Percentiles rank a stretch among this genome's conserved stretches.
Conservation (phyloP, 2,797 vertebrate genomes). For the Danio choprae region DNA sequence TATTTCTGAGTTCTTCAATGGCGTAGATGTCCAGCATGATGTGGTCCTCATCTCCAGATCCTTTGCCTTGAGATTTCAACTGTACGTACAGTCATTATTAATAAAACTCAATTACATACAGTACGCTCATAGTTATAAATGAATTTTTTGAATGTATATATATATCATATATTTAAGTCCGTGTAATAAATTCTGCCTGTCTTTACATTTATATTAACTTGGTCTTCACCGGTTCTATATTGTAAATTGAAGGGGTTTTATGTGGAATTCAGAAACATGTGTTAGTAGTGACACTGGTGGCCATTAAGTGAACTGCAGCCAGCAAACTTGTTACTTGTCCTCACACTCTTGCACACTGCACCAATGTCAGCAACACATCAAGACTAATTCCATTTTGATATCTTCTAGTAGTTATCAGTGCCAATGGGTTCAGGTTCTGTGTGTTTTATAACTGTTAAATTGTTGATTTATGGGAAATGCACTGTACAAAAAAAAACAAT, state of each 20-base stretch:
- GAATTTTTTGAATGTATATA: not conserved
- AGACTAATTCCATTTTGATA: too few relatives aligned
- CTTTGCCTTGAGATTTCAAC: conserved; percentile 96
- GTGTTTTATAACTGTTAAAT: not conserved
- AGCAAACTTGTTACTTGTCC: too few relatives aligned
- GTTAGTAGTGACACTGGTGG: too few relatives aligned
- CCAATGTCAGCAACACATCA: too few relatives aligned
- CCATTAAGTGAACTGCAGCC: too few relatives aligned
- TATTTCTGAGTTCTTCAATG: conserved; percentile 92
- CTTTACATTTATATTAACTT: not conserved
- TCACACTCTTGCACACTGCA: too few relatives aligned
- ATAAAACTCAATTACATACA: conserved; percentile 1
- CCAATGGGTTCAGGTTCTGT: not conserved
- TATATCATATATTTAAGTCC: not conserved
- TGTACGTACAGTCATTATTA: conserved; percentile 60
- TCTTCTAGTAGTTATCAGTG: too few relatives aligned
- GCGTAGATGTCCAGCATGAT: conserved; percentile 99
- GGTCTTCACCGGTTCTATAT: not conserved
- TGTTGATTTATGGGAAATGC: not conserved
- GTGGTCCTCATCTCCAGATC: conserved; percentile 87
- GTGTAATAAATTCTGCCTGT: not conserved
- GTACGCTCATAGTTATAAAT: not conserved
- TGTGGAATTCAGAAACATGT: too few relatives aligned
- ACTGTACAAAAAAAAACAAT: not conserved
- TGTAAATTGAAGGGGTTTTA: too few relatives aligned